Evolutionary conservation across 2,113 vertebrate genomes (phyloP).

Genomic region (Phylloscopus trochiloides): DNA sequence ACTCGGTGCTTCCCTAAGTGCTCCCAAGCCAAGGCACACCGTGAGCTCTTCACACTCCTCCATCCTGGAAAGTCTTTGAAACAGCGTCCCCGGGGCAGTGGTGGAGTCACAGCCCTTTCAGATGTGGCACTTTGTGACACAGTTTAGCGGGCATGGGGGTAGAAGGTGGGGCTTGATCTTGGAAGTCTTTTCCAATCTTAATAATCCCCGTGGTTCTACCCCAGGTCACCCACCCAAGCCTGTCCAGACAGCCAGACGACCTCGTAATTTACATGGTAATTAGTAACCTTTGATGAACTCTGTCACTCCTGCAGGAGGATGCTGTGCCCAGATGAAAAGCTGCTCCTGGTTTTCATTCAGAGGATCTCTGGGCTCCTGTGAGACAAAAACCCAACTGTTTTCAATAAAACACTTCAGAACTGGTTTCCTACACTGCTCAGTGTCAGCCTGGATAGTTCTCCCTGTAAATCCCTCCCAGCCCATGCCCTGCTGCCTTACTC

Average conservation of each 20-base stretch:
- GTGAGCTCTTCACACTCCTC: background rate
- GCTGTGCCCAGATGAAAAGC: background rate
- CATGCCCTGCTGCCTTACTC: background rate
- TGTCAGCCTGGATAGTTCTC: background rate
- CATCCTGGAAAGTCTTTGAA: background rate
- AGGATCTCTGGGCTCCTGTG: background rate
- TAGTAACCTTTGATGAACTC: constrained; percentile 16
- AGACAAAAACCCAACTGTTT: background rate
- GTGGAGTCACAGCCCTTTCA: background rate
- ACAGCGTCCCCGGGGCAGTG: background rate
- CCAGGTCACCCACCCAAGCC: background rate
- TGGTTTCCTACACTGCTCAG: background rate
- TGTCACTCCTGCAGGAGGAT: background rate
- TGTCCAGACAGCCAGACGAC: background rate
- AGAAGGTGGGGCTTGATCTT: background rate
- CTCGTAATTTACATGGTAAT: background rate
- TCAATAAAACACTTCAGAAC: background rate
- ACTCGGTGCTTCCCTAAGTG: background rate
- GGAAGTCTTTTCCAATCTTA: background rate
- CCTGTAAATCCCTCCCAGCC: background rate
- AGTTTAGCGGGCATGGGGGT: background rate
- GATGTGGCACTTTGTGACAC: background rate
- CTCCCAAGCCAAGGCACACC: background rate
- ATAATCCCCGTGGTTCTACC: background rate
- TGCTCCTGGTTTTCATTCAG: background rate